These are phyloP conservation scores for Acanthaster planci DNA, from an alignment of 35 echinoderm and acorn worm species.

Conservation along the genomic window DNA sequence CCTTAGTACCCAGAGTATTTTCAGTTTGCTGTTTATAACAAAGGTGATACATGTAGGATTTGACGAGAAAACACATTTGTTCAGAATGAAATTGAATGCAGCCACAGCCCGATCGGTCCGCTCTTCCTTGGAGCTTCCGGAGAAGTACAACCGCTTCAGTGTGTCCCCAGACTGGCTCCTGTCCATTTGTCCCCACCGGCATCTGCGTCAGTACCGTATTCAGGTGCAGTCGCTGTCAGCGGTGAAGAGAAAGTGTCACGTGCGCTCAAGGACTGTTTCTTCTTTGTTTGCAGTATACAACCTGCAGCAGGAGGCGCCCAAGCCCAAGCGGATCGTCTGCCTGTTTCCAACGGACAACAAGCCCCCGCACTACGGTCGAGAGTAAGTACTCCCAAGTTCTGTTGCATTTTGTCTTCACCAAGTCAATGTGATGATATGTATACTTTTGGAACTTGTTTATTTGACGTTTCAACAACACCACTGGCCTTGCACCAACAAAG, in stretches of 20 bases:
- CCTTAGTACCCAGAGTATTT: too few relatives aligned
- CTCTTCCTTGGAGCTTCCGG: too few relatives aligned
- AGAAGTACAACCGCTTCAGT: too few relatives aligned
- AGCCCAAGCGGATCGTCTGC: slow-evolving; percentile 65
- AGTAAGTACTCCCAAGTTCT: slow-evolving; percentile 47
- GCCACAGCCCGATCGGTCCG: too few relatives aligned
- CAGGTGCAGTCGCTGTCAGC: too few relatives aligned
- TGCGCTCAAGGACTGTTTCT: neutral
- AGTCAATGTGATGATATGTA: neutral
- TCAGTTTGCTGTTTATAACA: too few relatives aligned
- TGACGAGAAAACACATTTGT: too few relatives aligned
- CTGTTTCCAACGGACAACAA: slow-evolving; percentile 32
- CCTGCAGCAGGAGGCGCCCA: slow-evolving; percentile 65
- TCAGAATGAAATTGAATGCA: too few relatives aligned
- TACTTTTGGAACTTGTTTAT: neutral
- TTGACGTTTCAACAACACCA: neutral
- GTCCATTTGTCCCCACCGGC: too few relatives aligned
- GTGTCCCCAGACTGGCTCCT: too few relatives aligned
- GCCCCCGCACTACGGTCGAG: slow-evolving; percentile 62
- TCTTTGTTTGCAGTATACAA: slow-evolving; percentile 62
- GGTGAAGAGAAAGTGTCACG: too few relatives aligned
- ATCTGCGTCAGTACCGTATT: neutral
- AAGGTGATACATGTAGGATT: too few relatives aligned
- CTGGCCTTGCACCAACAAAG: neutral
- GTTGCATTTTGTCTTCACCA: neutral